Evolutionary conservation across 2,797 vertebrate species (phyloP).

Genomic region (Muraenolepis orangiensis): DNA sequence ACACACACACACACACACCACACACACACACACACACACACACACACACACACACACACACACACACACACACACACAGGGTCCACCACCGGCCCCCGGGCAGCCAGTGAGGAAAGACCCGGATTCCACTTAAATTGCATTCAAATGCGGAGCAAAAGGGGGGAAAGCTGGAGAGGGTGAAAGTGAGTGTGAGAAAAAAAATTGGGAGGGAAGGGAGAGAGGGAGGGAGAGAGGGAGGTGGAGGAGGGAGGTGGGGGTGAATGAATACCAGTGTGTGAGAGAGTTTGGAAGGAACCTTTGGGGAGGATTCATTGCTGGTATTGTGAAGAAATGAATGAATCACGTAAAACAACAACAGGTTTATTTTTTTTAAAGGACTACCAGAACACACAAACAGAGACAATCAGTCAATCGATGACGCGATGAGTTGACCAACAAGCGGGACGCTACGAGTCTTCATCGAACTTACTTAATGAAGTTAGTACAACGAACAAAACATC

Average conservation of each 20-base stretch:
- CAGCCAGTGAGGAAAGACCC: constrained; percentile 50
- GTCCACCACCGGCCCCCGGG: constrained; percentile 20
- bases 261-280: constrained; percentile 22
- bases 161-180: constrained; percentile 30
- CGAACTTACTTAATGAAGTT: background rate
- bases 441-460: background rate
- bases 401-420: background rate
- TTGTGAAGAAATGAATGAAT: constrained; percentile 18
- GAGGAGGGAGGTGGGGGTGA: constrained; percentile 39
- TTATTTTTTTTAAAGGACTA: constrained; percentile 3
- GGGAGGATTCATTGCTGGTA: background rate
- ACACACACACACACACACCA: constrained; percentile 29
- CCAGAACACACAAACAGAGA: background rate
- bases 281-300: background rate
- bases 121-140: constrained; percentile 54
- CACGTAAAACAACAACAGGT: background rate
- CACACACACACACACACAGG: constrained; percentile 28
- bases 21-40: constrained; percentile 30
- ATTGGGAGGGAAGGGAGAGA: constrained; percentile 25
- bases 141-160: constrained; percentile 29
- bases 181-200: constrained; percentile 36
- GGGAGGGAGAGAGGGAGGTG: constrained; percentile 34
- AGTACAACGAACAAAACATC: too few species aligned
- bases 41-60: constrained; percentile 26
- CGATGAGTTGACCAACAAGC: background rate